Conservation (phyloP, 2,888 invertebrate genomes). For the Frankliniella fusca region DNA sequence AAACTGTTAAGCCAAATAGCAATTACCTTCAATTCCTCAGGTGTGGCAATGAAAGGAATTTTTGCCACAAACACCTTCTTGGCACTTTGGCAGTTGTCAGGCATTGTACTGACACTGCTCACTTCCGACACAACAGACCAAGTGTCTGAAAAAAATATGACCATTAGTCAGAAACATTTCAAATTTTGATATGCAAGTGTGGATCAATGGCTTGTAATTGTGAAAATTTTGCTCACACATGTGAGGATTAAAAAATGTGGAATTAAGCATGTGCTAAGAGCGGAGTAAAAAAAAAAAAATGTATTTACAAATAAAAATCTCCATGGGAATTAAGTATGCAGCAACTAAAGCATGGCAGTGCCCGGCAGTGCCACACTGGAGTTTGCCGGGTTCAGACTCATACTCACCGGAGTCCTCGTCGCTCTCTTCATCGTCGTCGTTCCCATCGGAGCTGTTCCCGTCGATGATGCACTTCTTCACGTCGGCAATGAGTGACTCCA, state of each 20-base stretch:
- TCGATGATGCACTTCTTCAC: neutral
- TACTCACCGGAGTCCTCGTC: neutral
- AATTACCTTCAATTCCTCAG: neutral
- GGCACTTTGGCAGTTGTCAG: neutral
- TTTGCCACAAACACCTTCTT: neutral
- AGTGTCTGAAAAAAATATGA: neutral
- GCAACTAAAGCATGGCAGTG: too few species aligned
- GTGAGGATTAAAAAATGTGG: neutral
- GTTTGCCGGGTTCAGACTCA: too few species aligned
- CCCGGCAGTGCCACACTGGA: too few species aligned
- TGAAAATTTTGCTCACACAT: neutral
- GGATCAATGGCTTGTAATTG: too few species aligned
- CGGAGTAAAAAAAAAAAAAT: too few species aligned
- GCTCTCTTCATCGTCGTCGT: neutral
- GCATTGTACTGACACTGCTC: too few species aligned
- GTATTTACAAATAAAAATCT: too few species aligned
- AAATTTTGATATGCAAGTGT: neutral
- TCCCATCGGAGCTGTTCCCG: neutral
- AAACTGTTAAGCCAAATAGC: too few species aligned
- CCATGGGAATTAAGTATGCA: too few species aligned
- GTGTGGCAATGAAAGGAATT: neutral
- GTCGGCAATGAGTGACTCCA: neutral
- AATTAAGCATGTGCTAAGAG: too few species aligned
- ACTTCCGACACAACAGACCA: neutral
- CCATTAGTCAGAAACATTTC: neutral